Evolutionary conservation across 2,113 vertebrate genomes (phyloP), one percentile per base, ranked within the genome.

Genomic region (Xenopus laevis): DNA sequence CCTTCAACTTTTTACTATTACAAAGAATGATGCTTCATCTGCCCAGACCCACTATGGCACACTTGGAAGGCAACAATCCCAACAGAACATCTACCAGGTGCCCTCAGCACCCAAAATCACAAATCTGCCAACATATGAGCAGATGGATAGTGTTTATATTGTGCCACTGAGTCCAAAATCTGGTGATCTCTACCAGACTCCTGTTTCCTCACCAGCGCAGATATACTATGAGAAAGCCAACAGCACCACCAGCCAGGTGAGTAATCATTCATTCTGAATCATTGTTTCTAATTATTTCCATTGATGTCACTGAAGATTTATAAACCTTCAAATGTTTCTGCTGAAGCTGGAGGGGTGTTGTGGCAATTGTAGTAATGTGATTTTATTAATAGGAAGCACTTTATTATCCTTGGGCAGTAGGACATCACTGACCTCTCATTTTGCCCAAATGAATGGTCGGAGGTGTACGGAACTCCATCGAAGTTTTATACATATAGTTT

Each of bases 111-210:
- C 80, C 17, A 71, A 40, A 33, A 60, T 71, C 30, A 21, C 79
- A 0, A 44, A 11, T 0, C 69, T 64, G 0, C 70, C 80, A 0
- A 33, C 87, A 2, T 95, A 96, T 0, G 93, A 96, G 79, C 79
- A 81, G 30, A 96, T 95, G 93, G 91, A 91, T 40, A 79, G 81
- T 27, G 87, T 93, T 86, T 90, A 93, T 1, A 88, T 86, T 13
- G 77, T 87, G 0, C 84, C 92, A 33, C 69, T 10, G 0, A 30
- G 70, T 21, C 71, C 40, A 44, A 57, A 44, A 60, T 1, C 53
- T 0, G 0, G 68, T 68, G 83, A 79, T 59, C 21, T 81, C 12
- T 92, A 90, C 0, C 83, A 87, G 12, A 23, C 80, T 15, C 83
- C 83, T 0, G 76, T 77, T 3, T 81, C 80, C 0, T 82, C 88